Conservation (phyloP, 2,888 invertebrate species). For the Onthophagus sagittarius region DNA sequence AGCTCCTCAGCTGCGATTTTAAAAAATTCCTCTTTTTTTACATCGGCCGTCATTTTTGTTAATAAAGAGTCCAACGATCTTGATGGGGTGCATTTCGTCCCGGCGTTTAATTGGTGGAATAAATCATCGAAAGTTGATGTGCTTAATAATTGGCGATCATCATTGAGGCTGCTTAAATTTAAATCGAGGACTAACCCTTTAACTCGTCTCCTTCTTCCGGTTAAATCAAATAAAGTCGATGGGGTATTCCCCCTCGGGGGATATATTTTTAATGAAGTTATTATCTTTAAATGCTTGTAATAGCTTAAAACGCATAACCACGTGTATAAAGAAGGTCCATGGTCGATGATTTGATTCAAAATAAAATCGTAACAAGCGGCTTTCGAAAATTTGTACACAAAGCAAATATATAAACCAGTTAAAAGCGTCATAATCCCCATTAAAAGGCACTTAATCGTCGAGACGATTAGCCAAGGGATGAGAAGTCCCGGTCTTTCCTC, state of each 20-base stretch:
- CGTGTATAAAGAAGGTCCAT: slow-evolving; percentile 53
- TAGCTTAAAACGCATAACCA: slow-evolving; percentile 50
- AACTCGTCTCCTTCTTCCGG: slow-evolving; percentile 50
- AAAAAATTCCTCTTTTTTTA: slow-evolving; percentile 30
- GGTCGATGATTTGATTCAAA: slow-evolving; percentile 48
- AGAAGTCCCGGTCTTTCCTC: slow-evolving; percentile 53
- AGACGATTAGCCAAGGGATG: slow-evolving; percentile 54
- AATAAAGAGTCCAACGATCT: slow-evolving; percentile 36
- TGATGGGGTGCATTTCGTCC: slow-evolving; percentile 13
- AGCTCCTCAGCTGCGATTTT: slow-evolving; percentile 16
- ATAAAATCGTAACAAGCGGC: slow-evolving; percentile 53
- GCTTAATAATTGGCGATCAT: slow-evolving; percentile 30
- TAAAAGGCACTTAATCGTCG: slow-evolving; percentile 50
- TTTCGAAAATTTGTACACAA: slow-evolving; percentile 49
- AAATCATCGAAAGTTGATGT: slow-evolving; percentile 32
- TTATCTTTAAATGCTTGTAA: slow-evolving; percentile 26
- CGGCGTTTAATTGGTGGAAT: slow-evolving; percentile 26
- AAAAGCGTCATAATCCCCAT: slow-evolving; percentile 51
- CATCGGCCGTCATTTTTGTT: slow-evolving; percentile 28
- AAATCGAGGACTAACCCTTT: slow-evolving; percentile 50
- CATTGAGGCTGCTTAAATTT: slow-evolving; percentile 28
- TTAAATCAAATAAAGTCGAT: slow-evolving; percentile 47
- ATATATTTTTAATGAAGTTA: slow-evolving; percentile 16
- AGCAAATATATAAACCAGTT: slow-evolving; percentile 51
- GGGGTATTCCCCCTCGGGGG: slow-evolving; percentile 16